These are phyloP conservation scores for Spongilla lacustris DNA, from an alignment of 37 sponge, comb jelly and placozoan genomes.

Conservation along the genomic window DNA sequence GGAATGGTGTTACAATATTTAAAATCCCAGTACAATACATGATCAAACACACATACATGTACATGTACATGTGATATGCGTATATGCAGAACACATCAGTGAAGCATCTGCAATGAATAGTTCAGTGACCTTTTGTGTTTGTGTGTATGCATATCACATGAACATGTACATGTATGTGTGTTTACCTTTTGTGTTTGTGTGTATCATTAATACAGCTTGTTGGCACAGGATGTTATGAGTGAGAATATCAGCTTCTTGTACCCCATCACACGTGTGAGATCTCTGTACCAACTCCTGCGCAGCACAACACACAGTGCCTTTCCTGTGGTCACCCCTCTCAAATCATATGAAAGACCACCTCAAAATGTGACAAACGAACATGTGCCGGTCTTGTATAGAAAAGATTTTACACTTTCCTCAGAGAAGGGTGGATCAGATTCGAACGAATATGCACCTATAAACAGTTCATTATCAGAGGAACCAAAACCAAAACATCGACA, in stretches of 20 bases:
- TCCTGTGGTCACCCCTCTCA: constrained; percentile 59
- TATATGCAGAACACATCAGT: too few relatives aligned
- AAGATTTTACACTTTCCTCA: background rate
- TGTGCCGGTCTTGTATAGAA: constrained; percentile 3
- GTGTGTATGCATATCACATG: background rate
- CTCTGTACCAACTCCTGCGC: constrained; percentile 49
- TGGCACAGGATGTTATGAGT: constrained; percentile 85
- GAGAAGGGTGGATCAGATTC: background rate
- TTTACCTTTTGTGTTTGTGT: too few relatives aligned
- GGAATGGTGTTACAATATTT: too few relatives aligned
- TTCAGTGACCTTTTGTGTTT: too few relatives aligned
- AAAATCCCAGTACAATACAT: too few relatives aligned
- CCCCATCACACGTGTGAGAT: constrained; percentile 64
- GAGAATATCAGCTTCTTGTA: constrained; percentile 59
- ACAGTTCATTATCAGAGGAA: background rate
- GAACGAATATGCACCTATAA: background rate
- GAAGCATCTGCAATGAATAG: too few relatives aligned
- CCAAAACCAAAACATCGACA: background rate
- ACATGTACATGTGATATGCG: too few relatives aligned
- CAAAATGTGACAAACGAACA: constrained; percentile 3
- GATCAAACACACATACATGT: too few relatives aligned
- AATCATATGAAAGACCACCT: background rate
- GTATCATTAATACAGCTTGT: constrained; percentile 24
- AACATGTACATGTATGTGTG: background rate
- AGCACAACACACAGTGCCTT: constrained; percentile 83